Evolutionary conservation across 2,797 vertebrate species (phyloP).

Genomic region (Falco cherrug): DNA sequence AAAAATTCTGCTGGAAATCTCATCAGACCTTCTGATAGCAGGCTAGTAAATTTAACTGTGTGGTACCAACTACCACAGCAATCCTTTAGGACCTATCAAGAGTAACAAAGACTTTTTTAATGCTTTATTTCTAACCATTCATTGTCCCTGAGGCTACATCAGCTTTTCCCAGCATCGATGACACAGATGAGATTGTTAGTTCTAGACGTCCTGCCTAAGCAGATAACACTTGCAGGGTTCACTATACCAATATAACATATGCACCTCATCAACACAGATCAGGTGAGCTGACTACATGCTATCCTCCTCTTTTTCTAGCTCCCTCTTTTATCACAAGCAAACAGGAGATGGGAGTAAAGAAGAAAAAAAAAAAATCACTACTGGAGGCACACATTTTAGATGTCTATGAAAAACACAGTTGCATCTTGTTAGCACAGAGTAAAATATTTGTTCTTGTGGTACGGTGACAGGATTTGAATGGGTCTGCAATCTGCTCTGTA

Average conservation of each 20-base stretch:
- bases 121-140: not conserved
- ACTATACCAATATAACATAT: not conserved
- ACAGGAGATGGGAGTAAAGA: not conserved
- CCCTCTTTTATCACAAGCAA: not conserved
- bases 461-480: slow-evolving; percentile 36
- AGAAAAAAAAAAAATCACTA: not conserved
- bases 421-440: slow-evolving; percentile 3
- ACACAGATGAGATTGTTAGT: slow-evolving; percentile 34
- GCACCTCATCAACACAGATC: not conserved
- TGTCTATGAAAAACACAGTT: not conserved
- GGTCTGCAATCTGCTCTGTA: not conserved
- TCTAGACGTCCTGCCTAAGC: slow-evolving; percentile 27
- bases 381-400: not conserved
- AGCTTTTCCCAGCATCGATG: not conserved
- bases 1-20: not conserved
- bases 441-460: slow-evolving; percentile 38
- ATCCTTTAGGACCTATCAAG: slow-evolving; percentile 10
- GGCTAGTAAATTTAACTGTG: slow-evolving; percentile 40
- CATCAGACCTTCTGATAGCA: not conserved
- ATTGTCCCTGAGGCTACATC: slow-evolving; percentile 32
- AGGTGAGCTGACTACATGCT: not conserved
- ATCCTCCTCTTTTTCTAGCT: not conserved
- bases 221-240: slow-evolving; percentile 33
- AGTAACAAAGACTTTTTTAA: slow-evolving; percentile 12
- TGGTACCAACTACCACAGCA: not conserved